Conservation (phyloP, 2,888 invertebrate genomes). For the Chymomyza caudatula region DNA sequence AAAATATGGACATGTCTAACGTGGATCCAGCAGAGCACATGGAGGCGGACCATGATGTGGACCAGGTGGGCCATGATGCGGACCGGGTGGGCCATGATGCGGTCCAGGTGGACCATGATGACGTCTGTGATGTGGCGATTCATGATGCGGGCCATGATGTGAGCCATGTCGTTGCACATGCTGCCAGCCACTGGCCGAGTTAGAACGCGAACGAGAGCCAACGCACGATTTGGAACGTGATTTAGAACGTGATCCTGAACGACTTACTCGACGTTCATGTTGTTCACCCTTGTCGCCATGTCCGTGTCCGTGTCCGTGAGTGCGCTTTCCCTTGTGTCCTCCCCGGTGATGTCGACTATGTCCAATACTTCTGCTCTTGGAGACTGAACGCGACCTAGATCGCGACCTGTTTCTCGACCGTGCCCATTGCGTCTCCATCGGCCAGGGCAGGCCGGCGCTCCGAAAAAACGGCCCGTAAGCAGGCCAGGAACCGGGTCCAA, state of each 20-base stretch:
- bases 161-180: background rate
- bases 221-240: slow-evolving; percentile 30
- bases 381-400: slow-evolving; percentile 32
- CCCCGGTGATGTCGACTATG: slow-evolving; percentile 28
- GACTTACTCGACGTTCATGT: slow-evolving; percentile 41
- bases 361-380: slow-evolving; percentile 14
- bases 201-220: slow-evolving; percentile 30
- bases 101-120: background rate
- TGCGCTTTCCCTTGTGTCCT: background rate
- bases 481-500: slow-evolving; percentile 28
- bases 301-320: slow-evolving; percentile 32
- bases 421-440: slow-evolving; percentile 33
- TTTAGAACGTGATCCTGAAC: slow-evolving; percentile 1
- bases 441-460: slow-evolving; percentile 53
- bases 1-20: no score
- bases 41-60: slow-evolving; percentile 1
- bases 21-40: no score
- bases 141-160: slow-evolving; percentile 7
- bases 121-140: background rate
- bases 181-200: slow-evolving; percentile 13
- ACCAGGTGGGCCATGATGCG: background rate
- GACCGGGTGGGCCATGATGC: background rate
- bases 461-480: slow-evolving; percentile 54
- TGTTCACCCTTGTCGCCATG: slow-evolving; percentile 45
- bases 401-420: slow-evolving; percentile 21